These are phyloP conservation scores for Nymphicus hollandicus DNA, from an alignment of 2,113 vertebrate genomes.

Conservation along the genomic window DNA sequence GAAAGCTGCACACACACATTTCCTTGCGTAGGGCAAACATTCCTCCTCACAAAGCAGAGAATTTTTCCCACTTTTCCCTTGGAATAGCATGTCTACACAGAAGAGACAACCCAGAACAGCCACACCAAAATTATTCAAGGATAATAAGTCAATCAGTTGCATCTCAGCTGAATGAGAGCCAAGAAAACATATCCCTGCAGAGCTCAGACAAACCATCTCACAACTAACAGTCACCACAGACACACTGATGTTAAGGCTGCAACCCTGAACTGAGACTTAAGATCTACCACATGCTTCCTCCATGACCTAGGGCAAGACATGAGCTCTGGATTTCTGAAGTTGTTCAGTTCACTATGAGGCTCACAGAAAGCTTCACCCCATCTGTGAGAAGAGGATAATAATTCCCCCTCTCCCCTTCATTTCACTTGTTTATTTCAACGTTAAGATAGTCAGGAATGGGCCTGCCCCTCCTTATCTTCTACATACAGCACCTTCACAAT, in stretches of 20 bases:
- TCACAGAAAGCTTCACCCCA: background rate
- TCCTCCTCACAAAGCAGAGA: background rate
- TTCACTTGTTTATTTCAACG: slow-evolving; percentile 31
- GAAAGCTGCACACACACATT: background rate
- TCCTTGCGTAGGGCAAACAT: background rate
- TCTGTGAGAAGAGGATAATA: slow-evolving; percentile 6
- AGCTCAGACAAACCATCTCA: background rate
- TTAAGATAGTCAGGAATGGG: background rate
- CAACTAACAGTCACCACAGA: background rate
- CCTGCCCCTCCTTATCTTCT: slow-evolving; percentile 31
- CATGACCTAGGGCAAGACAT: background rate
- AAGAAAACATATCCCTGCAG: background rate
- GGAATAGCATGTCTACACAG: background rate
- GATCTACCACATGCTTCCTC: background rate
- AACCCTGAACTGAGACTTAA: background rate
- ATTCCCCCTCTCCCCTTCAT: slow-evolving; percentile 3
- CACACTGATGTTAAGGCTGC: background rate
- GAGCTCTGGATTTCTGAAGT: background rate
- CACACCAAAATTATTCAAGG: background rate
- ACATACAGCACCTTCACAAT: background rate
- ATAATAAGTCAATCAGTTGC: background rate
- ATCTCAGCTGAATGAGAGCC: background rate
- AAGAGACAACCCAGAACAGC: background rate
- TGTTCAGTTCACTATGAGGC: background rate
- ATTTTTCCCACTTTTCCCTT: background rate